Evolutionary conservation across 2,888 invertebrate species (phyloP).

Genomic region (Drosophila maculinotata): DNA sequence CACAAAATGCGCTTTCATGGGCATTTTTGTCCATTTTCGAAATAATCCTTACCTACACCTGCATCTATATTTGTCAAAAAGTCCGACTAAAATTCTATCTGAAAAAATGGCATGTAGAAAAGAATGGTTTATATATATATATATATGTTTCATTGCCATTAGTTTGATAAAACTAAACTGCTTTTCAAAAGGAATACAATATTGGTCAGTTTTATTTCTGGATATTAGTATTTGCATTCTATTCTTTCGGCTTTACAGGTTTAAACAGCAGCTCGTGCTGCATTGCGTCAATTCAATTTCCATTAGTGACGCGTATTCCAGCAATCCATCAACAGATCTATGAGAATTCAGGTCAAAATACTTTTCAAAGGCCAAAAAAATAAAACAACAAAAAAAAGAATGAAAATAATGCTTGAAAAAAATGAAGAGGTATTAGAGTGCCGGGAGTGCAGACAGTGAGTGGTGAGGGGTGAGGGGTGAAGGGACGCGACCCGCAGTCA

Average conservation of each 20-base stretch:
- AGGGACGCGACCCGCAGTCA: slow-evolving; percentile 5
- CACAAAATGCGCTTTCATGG: too few species aligned
- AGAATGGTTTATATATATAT: too few species aligned
- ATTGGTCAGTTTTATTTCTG: too few species aligned
- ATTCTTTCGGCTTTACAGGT: slow-evolving; percentile 5
- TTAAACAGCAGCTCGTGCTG: slow-evolving; percentile 14
- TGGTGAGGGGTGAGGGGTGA: not conserved
- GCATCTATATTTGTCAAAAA: too few species aligned
- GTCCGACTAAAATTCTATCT: too few species aligned
- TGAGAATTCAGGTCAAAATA: slow-evolving; percentile 53
- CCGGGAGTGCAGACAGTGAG: not conserved
- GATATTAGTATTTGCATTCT: not conserved
- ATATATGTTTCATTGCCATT: too few species aligned
- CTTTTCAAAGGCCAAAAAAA: slow-evolving; percentile 23
- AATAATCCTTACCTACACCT: too few species aligned
- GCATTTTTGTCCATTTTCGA: too few species aligned
- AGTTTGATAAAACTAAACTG: too few species aligned
- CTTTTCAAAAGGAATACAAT: too few species aligned
- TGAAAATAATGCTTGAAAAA: slow-evolving; percentile 5
- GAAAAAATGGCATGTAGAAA: too few species aligned
- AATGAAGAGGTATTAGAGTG: not conserved
- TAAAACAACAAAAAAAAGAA: slow-evolving; percentile 4
- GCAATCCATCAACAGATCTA: slow-evolving; percentile 42
- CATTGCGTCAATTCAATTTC: slow-evolving; percentile 7
- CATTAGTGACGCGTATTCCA: slow-evolving; percentile 34